phyloP scores from a whole-genome alignment of 2,113 vertebrate species.

The Ia io region DNA sequence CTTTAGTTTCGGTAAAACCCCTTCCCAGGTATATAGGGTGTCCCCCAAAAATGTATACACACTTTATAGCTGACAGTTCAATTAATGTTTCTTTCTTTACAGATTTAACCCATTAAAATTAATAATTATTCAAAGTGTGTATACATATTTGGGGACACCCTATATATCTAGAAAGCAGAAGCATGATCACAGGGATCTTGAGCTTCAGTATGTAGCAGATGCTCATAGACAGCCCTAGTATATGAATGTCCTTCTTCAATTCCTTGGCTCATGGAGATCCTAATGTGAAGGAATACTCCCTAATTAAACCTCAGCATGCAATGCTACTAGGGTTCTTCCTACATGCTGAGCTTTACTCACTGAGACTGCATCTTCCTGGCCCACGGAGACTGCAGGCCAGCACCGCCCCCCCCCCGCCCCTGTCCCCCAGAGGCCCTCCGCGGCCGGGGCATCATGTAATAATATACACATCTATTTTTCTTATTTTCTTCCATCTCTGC shows the following conservation, averaged over 20 bases:
- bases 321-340: neutral
- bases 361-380: neutral
- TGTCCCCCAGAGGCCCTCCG: too few relatives aligned
- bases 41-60: too few relatives aligned
- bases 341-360: neutral
- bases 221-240: neutral
- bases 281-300: neutral
- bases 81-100: too few relatives aligned
- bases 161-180: neutral
- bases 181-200: neutral
- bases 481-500: slow-evolving; percentile 31
- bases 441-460: neutral
- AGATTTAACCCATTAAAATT: too few relatives aligned
- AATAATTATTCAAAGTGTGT: too few relatives aligned
- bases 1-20: neutral
- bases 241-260: neutral
- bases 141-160: too few relatives aligned
- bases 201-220: neutral
- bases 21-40: neutral
- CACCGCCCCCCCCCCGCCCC: too few relatives aligned
- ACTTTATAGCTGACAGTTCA: too few relatives aligned
- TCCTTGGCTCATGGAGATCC: neutral
- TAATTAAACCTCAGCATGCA: slow-evolving; percentile 31
- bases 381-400: too few relatives aligned
- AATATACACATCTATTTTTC: neutral